Conservation (phyloP, 2,888 invertebrate species). For the Platerodrilus igneus region DNA sequence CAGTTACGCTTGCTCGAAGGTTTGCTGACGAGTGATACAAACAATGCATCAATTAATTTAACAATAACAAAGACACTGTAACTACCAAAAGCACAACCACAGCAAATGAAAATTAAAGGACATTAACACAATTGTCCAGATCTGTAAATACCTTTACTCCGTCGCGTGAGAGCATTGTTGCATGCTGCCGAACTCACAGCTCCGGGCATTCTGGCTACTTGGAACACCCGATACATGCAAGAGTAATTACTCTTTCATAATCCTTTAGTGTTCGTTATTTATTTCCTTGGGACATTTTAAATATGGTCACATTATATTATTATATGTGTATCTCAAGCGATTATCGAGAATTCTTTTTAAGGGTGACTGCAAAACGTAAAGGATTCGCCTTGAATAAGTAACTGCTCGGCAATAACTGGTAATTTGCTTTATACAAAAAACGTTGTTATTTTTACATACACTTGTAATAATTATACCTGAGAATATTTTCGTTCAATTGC, state of each 20-base stretch:
- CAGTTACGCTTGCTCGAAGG: too few species aligned
- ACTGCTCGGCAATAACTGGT: slow-evolving; percentile 1
- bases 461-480: too few species aligned
- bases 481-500: too few species aligned
- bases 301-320: slow-evolving; percentile 28
- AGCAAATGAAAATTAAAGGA: slow-evolving; percentile 24
- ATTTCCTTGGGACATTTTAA: slow-evolving; percentile 32
- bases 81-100: slow-evolving; percentile 17
- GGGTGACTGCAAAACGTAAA: slow-evolving; percentile 11
- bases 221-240: slow-evolving; percentile 39
- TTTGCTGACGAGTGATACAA: too few species aligned
- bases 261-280: slow-evolving; percentile 37
- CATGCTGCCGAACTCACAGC: slow-evolving; percentile 28
- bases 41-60: too few species aligned
- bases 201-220: slow-evolving; percentile 39
- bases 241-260: slow-evolving; percentile 38
- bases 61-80: too few species aligned
- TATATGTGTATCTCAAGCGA: slow-evolving; percentile 23
- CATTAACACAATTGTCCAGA: slow-evolving; percentile 26
- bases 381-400: slow-evolving; percentile 11
- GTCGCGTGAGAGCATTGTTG: slow-evolving; percentile 31
- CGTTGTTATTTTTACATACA: too few species aligned
- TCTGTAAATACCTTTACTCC: slow-evolving; percentile 22
- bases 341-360: slow-evolving; percentile 18
- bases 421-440: slow-evolving; percentile 1